phyloP scores from a whole-genome alignment of 2,113 vertebrate species.

The Actenoides hombroni region DNA sequence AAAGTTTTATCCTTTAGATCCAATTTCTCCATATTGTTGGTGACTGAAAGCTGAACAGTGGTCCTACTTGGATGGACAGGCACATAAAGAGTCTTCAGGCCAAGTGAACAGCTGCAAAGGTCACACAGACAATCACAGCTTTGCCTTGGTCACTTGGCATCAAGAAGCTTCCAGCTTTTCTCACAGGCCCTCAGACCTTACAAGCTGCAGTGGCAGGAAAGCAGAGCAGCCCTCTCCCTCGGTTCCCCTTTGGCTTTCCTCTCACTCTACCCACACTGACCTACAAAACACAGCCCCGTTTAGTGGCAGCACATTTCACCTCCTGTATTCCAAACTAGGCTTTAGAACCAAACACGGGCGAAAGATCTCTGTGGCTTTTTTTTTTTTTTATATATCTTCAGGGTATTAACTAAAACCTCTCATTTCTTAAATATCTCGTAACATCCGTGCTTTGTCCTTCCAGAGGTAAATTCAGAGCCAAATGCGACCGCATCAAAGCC shows the following conservation, averaged over 20 bases:
- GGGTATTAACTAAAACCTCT: conserved; percentile 7
- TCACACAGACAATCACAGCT: not conserved
- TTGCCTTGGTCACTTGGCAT: not conserved
- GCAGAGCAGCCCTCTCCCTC: not conserved
- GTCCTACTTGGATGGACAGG: not conserved
- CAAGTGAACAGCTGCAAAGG: not conserved
- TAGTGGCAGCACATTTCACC: not conserved
- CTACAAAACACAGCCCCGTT: not conserved
- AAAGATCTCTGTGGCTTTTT: not conserved
- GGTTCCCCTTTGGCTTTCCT: not conserved
- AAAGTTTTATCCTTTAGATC: not conserved
- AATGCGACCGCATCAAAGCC: conserved; percentile 8
- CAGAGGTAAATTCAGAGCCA: not conserved
- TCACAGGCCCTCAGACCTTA: not conserved
- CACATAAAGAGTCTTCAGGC: not conserved
- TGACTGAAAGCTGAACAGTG: not conserved
- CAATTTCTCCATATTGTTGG: not conserved
- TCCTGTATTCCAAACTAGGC: not conserved
- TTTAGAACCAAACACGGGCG: not conserved
- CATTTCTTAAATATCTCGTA: not conserved
- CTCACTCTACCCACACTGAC: not conserved
- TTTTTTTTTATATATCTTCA: not conserved
- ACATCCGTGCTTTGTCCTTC: conserved; percentile 10
- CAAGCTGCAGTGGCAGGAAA: not conserved
- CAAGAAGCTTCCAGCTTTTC: not conserved